Evolutionary conservation across 2,797 vertebrate species (phyloP).

Genomic region (Catharus ustulatus): DNA sequence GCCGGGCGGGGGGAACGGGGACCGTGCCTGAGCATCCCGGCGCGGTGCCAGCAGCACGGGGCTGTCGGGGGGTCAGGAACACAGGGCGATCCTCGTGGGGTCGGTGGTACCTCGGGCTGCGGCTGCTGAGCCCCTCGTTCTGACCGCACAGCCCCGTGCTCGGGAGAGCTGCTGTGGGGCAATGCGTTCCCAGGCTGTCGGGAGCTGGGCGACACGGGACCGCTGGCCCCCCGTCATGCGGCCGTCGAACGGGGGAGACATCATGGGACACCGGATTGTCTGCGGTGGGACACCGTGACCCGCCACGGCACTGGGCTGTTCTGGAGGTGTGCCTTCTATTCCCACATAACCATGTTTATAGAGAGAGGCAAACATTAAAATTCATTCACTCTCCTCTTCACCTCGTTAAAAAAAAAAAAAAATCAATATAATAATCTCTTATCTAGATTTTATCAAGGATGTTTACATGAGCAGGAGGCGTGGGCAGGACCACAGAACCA

Average conservation of each 20-base stretch:
- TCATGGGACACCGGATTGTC: accelerated
- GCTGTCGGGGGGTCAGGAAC: background rate
- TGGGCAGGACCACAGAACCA: background rate
- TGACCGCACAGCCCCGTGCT: background rate
- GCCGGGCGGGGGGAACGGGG: background rate
- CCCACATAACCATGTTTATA: accelerated
- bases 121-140: background rate
- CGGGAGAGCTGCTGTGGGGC: background rate
- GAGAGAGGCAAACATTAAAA: background rate
- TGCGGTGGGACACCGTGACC: background rate
- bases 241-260: accelerated
- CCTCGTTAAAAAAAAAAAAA: background rate
- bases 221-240: accelerated
- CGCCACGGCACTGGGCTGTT: background rate
- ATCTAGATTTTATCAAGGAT: background rate
- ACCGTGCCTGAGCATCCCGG: background rate
- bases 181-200: accelerated
- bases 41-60: accelerated
- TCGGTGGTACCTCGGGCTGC: background rate
- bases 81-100: accelerated
- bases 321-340: background rate
- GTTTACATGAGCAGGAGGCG: background rate
- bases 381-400: background rate
- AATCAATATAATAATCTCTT: background rate
- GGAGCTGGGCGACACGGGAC: background rate